Percentiles rank a stretch among this genome's conserved stretches.
phyloP scores from a whole-genome alignment of 2,888 invertebrate species.

The Spodoptera picta region DNA sequence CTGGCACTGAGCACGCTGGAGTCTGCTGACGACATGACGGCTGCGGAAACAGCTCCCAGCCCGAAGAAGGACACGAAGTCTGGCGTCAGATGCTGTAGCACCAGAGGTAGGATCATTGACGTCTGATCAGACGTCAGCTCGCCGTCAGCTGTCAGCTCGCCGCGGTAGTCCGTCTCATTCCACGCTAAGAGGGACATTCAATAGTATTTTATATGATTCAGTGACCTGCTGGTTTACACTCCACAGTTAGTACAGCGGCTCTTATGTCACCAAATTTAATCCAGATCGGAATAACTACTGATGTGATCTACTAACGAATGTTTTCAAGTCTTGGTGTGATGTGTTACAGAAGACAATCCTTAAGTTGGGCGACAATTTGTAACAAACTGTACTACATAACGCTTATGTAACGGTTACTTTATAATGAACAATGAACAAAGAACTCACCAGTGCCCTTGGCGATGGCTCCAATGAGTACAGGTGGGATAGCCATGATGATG shows the following conservation, averaged over 20 bases:
- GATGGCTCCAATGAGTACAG: constrained; percentile 98
- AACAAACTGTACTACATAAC: too few relatives aligned
- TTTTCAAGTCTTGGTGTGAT: too few relatives aligned
- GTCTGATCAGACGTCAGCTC: constrained; percentile 93
- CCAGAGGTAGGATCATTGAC: constrained; percentile 98
- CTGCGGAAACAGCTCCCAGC: constrained; percentile 99
- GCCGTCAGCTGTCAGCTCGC: constrained; percentile 88
- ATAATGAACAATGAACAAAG: too few relatives aligned
- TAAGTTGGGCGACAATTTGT: too few relatives aligned
- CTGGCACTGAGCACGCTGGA: constrained; percentile 99
- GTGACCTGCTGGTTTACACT: background rate
- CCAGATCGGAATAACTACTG: too few relatives aligned
- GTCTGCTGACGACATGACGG: constrained; percentile 99
- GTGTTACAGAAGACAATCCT: too few relatives aligned
- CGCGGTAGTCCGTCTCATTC: constrained; percentile 97
- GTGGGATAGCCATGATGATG: constrained; percentile 98
- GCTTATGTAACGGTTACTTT: too few relatives aligned
- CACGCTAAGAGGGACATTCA: constrained; percentile 91
- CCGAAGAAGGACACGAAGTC: constrained; percentile 99
- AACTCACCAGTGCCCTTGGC: constrained; percentile 96
- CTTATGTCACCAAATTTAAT: too few relatives aligned
- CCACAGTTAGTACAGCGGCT: background rate
- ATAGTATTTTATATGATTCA: background rate
- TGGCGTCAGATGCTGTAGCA: constrained; percentile 98
- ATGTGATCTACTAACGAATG: too few relatives aligned